Base-by-base conservation (phyloP, 2,888 invertebrate genomes). In the Andricus curvator region DNA sequence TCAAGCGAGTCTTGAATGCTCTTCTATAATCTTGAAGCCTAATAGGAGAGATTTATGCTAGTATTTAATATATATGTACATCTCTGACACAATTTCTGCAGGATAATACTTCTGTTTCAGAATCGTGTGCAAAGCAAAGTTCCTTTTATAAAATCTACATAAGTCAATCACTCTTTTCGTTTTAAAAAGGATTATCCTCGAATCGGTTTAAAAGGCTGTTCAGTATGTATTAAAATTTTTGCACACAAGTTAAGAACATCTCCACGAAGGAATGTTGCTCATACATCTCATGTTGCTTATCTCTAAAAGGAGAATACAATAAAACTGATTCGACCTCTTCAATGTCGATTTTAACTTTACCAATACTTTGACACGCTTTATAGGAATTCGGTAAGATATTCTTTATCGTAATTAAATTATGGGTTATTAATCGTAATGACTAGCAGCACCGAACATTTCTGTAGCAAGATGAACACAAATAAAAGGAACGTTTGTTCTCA, bases 381-480 rank as follows among this genome's bases (percentile, higher is more conserved):
- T 74, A 74, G n/a, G 33, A 51, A 74, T 56, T 51, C n/a, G 15
- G 56, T n/a, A 56, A 33, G 64, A 74, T 74, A 74, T 74, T 5
- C 13, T 22, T 20, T 56, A 74, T 33, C 33, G 33, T 74, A 29
- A 37, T 56, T 74, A 17, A 74, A 37, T 33, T 51, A 56, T 33
- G 56, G n/a, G 15, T 8, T 33, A 74, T 56, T 70, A 51, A 70
- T 51, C 13, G n/a, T 37, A 74, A 74, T 74, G 74, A 74, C 74
- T 74, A 74, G 74, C 56, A 74, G 56, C 74, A 74, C 74, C 60
- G 74, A 74, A 74, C n/a, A 37, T 56, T 74, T 74, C 29, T 51
- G 29, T 56, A 74, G 74, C 56, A 74, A 37, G 74, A 56, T 51
- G 51, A 60, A 74, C 37, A 74, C 74, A 74, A 20, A 56, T 33